phyloP scores from a whole-genome alignment of 2,797 vertebrate species.

The Manis crassicaudata region DNA sequence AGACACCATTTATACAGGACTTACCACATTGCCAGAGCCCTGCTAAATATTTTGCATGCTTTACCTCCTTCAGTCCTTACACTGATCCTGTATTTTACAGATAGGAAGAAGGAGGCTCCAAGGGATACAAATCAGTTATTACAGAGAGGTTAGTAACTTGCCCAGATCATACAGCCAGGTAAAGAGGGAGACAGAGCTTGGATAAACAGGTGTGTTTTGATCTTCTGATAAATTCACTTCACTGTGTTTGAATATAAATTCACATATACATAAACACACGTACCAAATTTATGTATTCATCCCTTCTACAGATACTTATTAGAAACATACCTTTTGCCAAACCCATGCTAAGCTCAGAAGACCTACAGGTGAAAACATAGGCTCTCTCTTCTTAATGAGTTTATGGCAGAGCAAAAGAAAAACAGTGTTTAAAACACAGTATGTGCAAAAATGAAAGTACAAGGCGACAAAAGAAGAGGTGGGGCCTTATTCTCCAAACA shows the following conservation, averaged over 20 bases:
- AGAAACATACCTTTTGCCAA: neutral
- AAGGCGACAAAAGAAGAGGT: neutral
- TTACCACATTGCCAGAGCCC: neutral
- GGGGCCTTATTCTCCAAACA: neutral
- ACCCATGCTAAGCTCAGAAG: neutral
- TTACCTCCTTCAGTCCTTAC: neutral
- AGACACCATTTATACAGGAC: neutral
- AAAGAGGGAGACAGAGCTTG: neutral
- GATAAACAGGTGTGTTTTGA: neutral
- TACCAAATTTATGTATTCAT: neutral
- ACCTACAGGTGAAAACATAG: neutral
- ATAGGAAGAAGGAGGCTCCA: neutral
- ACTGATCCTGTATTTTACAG: neutral
- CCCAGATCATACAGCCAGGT: neutral
- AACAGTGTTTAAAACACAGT: neutral
- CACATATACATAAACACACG: neutral
- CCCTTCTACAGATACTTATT: neutral
- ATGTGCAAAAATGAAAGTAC: neutral
- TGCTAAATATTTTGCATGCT: neutral
- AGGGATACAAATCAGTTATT: neutral
- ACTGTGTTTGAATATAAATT: neutral
- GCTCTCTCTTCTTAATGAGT: neutral
- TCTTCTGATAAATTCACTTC: neutral
- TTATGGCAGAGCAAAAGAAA: neutral
- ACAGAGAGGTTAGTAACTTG: neutral